A percentile compares a stretch with the other conserved stretches of the same genome.
phyloP scores from a whole-genome alignment of 2,888 invertebrate genomes.

The Hecatera dysodea region DNA sequence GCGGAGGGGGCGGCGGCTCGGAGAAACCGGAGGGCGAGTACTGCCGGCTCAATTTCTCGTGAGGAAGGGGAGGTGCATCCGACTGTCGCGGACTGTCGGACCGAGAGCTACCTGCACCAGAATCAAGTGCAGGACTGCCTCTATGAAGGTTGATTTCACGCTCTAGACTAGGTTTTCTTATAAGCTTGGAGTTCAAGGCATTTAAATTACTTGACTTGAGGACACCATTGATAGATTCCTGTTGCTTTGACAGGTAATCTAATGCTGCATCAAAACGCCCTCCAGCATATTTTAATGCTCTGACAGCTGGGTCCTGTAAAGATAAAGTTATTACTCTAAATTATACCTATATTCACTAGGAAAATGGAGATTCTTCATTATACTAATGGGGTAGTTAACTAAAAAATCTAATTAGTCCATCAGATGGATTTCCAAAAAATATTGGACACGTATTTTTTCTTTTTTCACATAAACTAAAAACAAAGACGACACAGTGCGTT shows the following conservation, averaged over 20 bases:
- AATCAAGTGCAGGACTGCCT: conserved; percentile 96
- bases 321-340: conserved; percentile 41
- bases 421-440: too few relatives aligned
- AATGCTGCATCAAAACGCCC: conserved; percentile 93
- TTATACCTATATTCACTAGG: background rate
- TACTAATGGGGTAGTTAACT: too few relatives aligned
- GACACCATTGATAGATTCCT: conserved; percentile 90
- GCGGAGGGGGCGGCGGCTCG: conserved; percentile 94
- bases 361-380: background rate
- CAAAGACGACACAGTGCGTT: too few relatives aligned
- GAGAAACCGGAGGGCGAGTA: conserved; percentile 93
- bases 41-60: conserved; percentile 92
- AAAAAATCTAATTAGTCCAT: too few relatives aligned
- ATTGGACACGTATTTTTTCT: too few relatives aligned
- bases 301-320: conserved; percentile 92
- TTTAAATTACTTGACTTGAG: conserved; percentile 90
- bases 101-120: conserved; percentile 96
- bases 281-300: conserved; percentile 93
- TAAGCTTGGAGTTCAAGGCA: conserved; percentile 93
- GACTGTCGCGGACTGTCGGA: conserved; percentile 96
- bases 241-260: conserved; percentile 92
- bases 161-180: conserved; percentile 97
- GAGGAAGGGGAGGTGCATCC: conserved; percentile 91
- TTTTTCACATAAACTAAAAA: too few relatives aligned
- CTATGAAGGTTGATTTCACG: conserved; percentile 94